Base-by-base conservation (phyloP, 37 sponge, comb jelly and placozoan species). In the Ianthella basta region DNA sequence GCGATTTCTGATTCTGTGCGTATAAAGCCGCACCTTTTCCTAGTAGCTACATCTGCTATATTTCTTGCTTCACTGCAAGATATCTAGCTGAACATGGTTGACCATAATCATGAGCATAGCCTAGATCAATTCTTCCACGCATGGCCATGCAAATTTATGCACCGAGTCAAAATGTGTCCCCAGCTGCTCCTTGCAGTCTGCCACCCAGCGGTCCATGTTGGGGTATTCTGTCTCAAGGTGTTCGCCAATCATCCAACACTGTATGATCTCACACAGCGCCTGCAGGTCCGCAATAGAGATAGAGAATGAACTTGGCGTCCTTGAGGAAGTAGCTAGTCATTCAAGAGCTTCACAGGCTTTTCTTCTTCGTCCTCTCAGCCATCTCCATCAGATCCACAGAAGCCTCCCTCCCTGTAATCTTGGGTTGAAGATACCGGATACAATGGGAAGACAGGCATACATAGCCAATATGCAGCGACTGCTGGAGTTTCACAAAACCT, bases 271-370 rank as follows among this genome's bases (percentile, higher is more conserved):
- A 82, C 94, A 94, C 34, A 90, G 67, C 1, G 91, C 94, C 56
- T 90, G 94, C 21, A 94, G 68, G 84, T 94, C 94, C 23, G 94
- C 94, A 38, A 94, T 87, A 54, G 94, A 87, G 67, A 94, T 94
- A 80, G 72, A 21, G 41, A 60, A 94, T 87, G 84, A 88, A 94
- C 86, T 90, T 87, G 36, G 72, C 66, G 35, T 90, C 86, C 72
- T 85, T 87, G 67, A 94, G 67, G 59, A 83, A 88, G 82, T n/a
- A n/a, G n/a, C n/a, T 90, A 50, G 24, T 65, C 59, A 39, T 94
- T 88, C 38, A 94, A 32, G 29, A 85, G 54, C 20, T 78, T 70
- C n/a, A 84, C 30, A 29, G 83, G 41, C 64, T n/a, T n/a, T 82
- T 88, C 35, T 82, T 41, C 15, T 84, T 68, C 25, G 30, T 41